Evolutionary conservation across 30 jellyfish, hydroid and myxozoan genomes (phyloP).

Genomic region (Turritopsis rubra): DNA sequence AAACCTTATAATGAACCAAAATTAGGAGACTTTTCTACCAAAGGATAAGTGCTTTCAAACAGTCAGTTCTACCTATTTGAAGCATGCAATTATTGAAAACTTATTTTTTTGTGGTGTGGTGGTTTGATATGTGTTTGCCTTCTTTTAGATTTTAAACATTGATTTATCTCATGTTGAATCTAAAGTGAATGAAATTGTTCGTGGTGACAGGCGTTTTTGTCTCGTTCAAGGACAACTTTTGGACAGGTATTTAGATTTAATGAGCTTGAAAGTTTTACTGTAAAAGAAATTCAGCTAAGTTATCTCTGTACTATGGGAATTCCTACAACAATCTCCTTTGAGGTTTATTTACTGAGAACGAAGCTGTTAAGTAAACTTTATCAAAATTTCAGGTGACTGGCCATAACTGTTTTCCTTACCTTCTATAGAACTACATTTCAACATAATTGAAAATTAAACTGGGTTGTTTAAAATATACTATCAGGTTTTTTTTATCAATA

Average conservation of each 20-base stretch:
- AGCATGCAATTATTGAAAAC: too few relatives aligned
- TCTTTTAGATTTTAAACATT: constrained; percentile 60
- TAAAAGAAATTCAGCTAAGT: too few relatives aligned
- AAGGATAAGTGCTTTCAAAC: too few relatives aligned
- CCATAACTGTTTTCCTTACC: background rate
- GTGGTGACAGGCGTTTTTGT: constrained; percentile 62
- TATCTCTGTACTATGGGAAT: too few relatives aligned
- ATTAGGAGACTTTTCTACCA: too few relatives aligned
- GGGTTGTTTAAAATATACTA: background rate
- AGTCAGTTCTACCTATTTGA: too few relatives aligned
- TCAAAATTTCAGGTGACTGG: too few relatives aligned
- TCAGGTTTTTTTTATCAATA: background rate
- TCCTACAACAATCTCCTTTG: too few relatives aligned
- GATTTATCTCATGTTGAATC: constrained; percentile 84
- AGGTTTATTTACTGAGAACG: too few relatives aligned
- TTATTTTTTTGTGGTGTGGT: too few relatives aligned
- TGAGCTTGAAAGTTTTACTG: too few relatives aligned
- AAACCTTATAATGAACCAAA: too few relatives aligned
- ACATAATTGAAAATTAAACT: background rate
- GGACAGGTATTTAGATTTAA: constrained; percentile 59
- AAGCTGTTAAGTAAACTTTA: background rate
- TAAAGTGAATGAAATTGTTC: constrained; percentile 74
- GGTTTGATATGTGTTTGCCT: background rate
- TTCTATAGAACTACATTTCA: background rate
- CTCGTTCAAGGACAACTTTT: constrained; percentile 83